Evolutionary conservation across 2,113 vertebrate species (phyloP).

Genomic region (Hippopotamus amphibius): DNA sequence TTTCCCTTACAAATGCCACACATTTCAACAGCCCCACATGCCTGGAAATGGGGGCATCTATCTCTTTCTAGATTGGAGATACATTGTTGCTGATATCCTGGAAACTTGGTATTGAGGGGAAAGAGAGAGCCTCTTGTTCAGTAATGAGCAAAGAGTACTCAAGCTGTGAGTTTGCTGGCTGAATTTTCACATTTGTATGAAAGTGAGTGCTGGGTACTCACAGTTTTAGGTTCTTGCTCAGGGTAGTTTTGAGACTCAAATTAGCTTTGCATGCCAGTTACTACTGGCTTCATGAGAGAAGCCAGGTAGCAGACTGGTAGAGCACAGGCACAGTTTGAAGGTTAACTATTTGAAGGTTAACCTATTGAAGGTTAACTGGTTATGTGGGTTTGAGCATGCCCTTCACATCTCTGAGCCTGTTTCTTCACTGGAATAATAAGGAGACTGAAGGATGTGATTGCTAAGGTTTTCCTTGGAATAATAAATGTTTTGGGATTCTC

Average conservation of each 20-base stretch:
- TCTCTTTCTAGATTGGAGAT: too few relatives aligned
- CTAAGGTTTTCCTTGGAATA: slow-evolving; percentile 17
- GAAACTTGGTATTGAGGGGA: not conserved
- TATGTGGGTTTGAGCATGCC: not conserved
- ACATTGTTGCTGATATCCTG: accelerated
- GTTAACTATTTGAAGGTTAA: not conserved
- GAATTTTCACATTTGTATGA: not conserved
- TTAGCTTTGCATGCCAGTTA: not conserved
- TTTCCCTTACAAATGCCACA: not conserved
- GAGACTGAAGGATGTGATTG: not conserved
- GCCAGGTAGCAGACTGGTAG: not conserved
- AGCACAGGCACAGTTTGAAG: not conserved
- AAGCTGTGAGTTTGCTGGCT: not conserved
- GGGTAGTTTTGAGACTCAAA: not conserved
- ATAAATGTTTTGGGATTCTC: slow-evolving; percentile 34
- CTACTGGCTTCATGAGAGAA: not conserved
- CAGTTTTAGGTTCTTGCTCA: not conserved
- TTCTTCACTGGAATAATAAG: not conserved
- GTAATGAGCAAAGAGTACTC: not conserved
- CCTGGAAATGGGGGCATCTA: not conserved
- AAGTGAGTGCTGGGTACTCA: not conserved
- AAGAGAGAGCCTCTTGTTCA: not conserved
- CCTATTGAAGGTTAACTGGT: not conserved
- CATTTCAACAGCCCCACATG: not conserved
- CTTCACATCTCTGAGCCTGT: not conserved